Evolutionary conservation across 2,888 invertebrate genomes (phyloP).

Genomic region (Nyleta sp.): DNA sequence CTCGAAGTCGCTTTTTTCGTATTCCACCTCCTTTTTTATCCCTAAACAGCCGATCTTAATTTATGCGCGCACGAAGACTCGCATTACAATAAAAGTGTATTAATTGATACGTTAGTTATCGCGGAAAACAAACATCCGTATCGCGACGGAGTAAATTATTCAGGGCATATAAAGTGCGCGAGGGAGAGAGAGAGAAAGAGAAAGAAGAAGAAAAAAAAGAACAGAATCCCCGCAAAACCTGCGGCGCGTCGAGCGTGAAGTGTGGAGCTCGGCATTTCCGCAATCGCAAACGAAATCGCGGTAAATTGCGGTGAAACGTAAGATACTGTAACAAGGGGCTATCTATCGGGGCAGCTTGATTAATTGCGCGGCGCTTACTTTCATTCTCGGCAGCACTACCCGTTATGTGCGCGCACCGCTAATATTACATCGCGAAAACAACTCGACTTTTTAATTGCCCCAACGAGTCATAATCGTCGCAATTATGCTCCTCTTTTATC

Average conservation of each 20-base stretch:
- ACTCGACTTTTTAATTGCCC: slow-evolving; percentile 39
- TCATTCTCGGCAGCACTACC: slow-evolving; percentile 48
- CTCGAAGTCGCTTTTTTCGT: slow-evolving; percentile 8
- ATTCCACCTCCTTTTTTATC: background rate
- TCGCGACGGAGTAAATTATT: slow-evolving; percentile 39
- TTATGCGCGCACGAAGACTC: slow-evolving; percentile 22
- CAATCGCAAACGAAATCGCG: slow-evolving; percentile 59
- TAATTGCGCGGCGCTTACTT: slow-evolving; percentile 60
- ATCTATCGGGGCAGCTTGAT: slow-evolving; percentile 63
- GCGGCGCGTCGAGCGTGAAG: slow-evolving; percentile 57
- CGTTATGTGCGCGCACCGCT: slow-evolving; percentile 22
- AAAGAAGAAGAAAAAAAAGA: slow-evolving; percentile 18
- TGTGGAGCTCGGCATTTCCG: slow-evolving; percentile 55
- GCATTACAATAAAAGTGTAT: slow-evolving; percentile 36
- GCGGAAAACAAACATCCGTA: slow-evolving; percentile 45
- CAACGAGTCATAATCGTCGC: slow-evolving; percentile 31
- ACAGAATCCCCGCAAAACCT: slow-evolving; percentile 33
- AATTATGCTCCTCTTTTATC: slow-evolving; percentile 30
- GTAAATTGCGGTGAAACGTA: slow-evolving; percentile 64
- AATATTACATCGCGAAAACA: slow-evolving; percentile 30
- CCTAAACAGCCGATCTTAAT: slow-evolving; percentile 19
- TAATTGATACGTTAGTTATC: slow-evolving; percentile 34
- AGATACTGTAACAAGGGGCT: slow-evolving; percentile 62
- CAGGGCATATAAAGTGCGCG: slow-evolving; percentile 23
- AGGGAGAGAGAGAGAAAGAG: slow-evolving; percentile 1